Evolutionary conservation across 2,113 vertebrate species (phyloP).

Genomic region (Platycercus adscitus): DNA sequence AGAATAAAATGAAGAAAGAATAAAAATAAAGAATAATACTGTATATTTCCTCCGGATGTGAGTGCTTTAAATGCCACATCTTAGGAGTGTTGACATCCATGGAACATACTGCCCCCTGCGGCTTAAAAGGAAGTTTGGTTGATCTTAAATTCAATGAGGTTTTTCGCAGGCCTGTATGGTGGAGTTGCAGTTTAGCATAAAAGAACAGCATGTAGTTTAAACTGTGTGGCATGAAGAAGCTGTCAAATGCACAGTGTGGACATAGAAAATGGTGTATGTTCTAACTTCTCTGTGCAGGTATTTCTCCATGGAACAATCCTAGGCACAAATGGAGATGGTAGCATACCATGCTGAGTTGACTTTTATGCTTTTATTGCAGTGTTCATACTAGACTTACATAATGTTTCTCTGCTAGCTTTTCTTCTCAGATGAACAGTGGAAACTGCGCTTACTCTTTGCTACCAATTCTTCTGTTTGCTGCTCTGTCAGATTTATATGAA

Average conservation of each 20-base stretch:
- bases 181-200: background rate
- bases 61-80: background rate
- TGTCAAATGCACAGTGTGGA: background rate
- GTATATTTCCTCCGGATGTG: background rate
- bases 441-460: background rate
- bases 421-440: conserved; percentile 24
- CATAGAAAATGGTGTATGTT: background rate
- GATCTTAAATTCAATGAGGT: background rate
- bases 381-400: background rate
- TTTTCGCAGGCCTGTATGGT: background rate
- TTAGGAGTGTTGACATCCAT: background rate
- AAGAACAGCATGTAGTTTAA: background rate
- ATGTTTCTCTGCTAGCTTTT: conserved; percentile 19
- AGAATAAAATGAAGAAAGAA: background rate
- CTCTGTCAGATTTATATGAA: conserved; percentile 38
- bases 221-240: background rate
- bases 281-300: background rate
- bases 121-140: conserved; percentile 7
- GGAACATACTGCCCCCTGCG: background rate
- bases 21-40: background rate
- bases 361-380: conserved; percentile 17
- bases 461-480: conserved; percentile 6
- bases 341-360: background rate
- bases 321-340: background rate
- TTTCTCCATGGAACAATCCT: background rate